phyloP scores from a whole-genome alignment of 2,888 invertebrate species.

The Odontomyia ornata region DNA sequence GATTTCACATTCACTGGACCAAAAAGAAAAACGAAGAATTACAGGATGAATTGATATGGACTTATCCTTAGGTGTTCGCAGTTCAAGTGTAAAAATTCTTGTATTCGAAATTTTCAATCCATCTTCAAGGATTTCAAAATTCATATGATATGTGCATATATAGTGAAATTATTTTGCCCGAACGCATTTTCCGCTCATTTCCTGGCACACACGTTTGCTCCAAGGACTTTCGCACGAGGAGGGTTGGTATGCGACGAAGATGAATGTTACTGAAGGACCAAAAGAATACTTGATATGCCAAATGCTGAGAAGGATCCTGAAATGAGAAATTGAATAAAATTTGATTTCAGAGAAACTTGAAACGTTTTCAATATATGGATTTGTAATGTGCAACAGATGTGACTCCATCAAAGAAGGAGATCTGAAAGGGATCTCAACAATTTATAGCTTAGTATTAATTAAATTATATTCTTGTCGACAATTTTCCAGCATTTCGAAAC shows the following conservation, averaged over 20 bases:
- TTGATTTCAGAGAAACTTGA: not conserved
- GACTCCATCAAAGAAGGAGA: not conserved
- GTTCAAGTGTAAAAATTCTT: not conserved
- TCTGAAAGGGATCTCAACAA: no score
- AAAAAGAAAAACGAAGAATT: not conserved
- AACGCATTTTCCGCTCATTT: conserved; percentile 9
- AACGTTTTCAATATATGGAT: not conserved
- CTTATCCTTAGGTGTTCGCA: not conserved
- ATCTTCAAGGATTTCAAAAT: conserved; percentile 16
- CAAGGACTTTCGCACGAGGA: not conserved
- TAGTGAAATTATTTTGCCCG: not conserved
- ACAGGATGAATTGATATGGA: not conserved
- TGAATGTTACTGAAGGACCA: not conserved
- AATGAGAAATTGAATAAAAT: conserved; percentile 21
- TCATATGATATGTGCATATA: conserved; percentile 2
- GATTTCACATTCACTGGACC: not conserved
- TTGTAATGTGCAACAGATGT: conserved; percentile 20
- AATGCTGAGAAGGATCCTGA: conserved; percentile 1
- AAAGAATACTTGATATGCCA: not conserved
- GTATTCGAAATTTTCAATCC: conserved; percentile 12
- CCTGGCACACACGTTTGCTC: not conserved
- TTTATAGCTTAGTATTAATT: no score
- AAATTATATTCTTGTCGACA: no score
- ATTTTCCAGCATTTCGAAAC: no score
- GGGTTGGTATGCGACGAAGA: not conserved